A percentile compares a stretch with the other conserved stretches of the same genome.
These are phyloP conservation scores for Pyrrhia umbra DNA, from an alignment of 2,888 invertebrate genomes.

Conservation along the genomic window DNA sequence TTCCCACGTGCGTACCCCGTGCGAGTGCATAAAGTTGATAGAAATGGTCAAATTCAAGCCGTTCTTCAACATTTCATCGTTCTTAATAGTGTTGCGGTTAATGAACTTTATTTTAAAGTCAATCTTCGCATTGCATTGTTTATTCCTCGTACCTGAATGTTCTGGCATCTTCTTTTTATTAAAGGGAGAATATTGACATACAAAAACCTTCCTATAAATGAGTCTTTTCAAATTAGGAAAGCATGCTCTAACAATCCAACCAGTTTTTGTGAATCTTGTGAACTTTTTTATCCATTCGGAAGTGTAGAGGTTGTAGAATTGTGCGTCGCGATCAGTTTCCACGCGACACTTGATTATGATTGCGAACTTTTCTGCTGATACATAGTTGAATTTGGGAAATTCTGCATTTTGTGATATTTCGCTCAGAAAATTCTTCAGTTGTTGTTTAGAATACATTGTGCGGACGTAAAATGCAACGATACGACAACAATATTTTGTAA, in stretches of 20 bases:
- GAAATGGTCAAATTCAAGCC: conserved; percentile 63
- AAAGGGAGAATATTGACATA: conserved; percentile 62
- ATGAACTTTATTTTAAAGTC: conserved; percentile 68
- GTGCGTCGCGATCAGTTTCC: conserved; percentile 40
- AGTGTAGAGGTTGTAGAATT: conserved; percentile 59
- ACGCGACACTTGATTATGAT: conserved; percentile 63
- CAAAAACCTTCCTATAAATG: conserved; percentile 64
- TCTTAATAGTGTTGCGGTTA: conserved; percentile 65
- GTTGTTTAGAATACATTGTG: conserved; percentile 48
- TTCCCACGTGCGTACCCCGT: conserved; percentile 53
- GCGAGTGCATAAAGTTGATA: conserved; percentile 66
- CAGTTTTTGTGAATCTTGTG: conserved; percentile 65
- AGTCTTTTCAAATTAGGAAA: conserved; percentile 63
- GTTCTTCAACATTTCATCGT: conserved; percentile 61
- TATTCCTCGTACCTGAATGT: conserved; percentile 39
- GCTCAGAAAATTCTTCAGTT: conserved; percentile 51
- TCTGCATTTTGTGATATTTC: conserved; percentile 59
- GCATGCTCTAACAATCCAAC: conserved; percentile 62
- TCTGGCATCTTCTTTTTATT: conserved; percentile 56
- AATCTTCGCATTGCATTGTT: conserved; percentile 66
- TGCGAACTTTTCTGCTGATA: conserved; percentile 57
- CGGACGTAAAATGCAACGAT: not conserved
- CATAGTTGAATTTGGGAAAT: conserved; percentile 61
- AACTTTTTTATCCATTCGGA: conserved; percentile 68
- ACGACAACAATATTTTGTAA: not conserved